Evolutionary conservation across 2,888 invertebrate genomes (phyloP), one percentile per base, ranked within the genome.

Genomic region (Idaea straminata): DNA sequence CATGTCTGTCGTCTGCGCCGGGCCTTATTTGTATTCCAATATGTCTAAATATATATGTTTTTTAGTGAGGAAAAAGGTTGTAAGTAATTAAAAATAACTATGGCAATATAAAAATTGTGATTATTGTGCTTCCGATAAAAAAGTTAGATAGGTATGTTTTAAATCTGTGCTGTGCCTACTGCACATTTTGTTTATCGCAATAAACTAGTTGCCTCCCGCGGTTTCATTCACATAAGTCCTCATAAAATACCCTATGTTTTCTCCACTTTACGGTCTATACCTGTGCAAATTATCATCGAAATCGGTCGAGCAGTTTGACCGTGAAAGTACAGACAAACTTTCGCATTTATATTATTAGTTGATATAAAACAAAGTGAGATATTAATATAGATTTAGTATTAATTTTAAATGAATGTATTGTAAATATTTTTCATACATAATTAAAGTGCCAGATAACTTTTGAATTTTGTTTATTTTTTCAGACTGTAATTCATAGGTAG

Each of bases 371-470:
- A 76, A 78, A 80, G 79, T 81, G 81, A 80, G 80, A 81, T 75
- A 75, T 68, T 60, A 47, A 47, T 47, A 7, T 47, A 47, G 47
- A 47, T 47, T 13, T 47, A 47, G 47, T 47, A 47, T 47, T 47
- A 47, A 47, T 59, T 61, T 59, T 63, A 61, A 64, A 65, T 62
- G 57, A 69, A 25, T 34, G 25, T 75, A 73, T 72, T 90, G 87
- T 89, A 88, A 83, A 89, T 90, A 88, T 81, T 85, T 85, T 85
- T 83, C 77, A 74, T 85, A 81, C 78, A 79, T 79, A 91, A 25
- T 81, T 89, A 91, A 90, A 90, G 88, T 90, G 90, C 89, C 91
- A 89, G 85, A 89, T 76, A 80, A 82, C 83, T 83, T 84, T 82
- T 78, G 74, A 78, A 66, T 71, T 60, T 65, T 38, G 71, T 69